These are phyloP conservation scores for Zaprionus inermis DNA, from an alignment of 1,140 invertebrate genomes.

Conservation along the genomic window DNA sequence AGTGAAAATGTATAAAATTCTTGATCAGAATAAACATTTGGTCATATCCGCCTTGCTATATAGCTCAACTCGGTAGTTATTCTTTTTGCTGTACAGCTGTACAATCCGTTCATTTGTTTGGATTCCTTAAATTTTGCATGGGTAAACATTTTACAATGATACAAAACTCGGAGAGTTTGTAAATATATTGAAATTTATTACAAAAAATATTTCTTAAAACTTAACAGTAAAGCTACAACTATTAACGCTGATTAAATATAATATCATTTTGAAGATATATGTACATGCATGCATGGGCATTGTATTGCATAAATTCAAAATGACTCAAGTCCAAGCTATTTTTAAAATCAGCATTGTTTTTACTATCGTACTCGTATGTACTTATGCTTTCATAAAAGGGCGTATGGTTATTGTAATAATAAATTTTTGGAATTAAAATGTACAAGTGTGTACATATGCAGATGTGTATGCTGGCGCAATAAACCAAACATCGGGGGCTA, in stretches of 20 bases:
- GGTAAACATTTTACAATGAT: too few species aligned
- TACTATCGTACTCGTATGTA: slow-evolving; percentile 51
- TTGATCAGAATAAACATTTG: slow-evolving; percentile 7
- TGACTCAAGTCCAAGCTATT: slow-evolving; percentile 57
- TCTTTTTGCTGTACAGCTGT: too few species aligned
- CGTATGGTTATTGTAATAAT: slow-evolving; percentile 55
- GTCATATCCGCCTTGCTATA: neutral
- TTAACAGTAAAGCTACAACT: slow-evolving; percentile 72
- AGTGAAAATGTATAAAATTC: slow-evolving; percentile 5
- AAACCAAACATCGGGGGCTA: neutral
- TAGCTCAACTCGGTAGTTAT: neutral
- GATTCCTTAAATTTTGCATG: too few species aligned
- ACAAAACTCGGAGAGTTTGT: slow-evolving; percentile 18
- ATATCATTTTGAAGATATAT: slow-evolving; percentile 64
- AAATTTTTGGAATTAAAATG: slow-evolving; percentile 75
- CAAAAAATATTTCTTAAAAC: slow-evolving; percentile 73
- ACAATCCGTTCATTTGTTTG: too few species aligned
- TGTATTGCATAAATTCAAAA: slow-evolving; percentile 46
- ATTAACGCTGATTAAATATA: slow-evolving; percentile 69
- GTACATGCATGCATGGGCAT: slow-evolving; percentile 15
- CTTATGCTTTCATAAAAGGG: slow-evolving; percentile 52
- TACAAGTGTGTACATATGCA: slow-evolving; percentile 51
- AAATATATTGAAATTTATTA: slow-evolving; percentile 78
- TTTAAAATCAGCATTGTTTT: slow-evolving; percentile 57
- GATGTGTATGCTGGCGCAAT: slow-evolving; percentile 7